These are phyloP conservation scores for Hirtodrosophila alboralis DNA, from an alignment of 2,888 invertebrate genomes.

Conservation along the genomic window DNA sequence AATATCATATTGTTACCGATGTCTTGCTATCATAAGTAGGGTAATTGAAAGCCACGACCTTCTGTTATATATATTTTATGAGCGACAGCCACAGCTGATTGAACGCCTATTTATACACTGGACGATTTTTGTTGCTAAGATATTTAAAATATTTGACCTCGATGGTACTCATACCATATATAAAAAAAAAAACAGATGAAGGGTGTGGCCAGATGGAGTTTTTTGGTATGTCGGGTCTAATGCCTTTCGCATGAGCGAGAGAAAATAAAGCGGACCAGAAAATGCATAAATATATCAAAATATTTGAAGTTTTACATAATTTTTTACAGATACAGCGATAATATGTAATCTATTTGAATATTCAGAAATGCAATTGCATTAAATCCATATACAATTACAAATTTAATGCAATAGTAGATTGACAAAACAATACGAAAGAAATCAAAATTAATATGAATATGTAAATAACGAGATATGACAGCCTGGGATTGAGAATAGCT, in stretches of 20 bases:
- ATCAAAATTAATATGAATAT: neutral
- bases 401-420: neutral
- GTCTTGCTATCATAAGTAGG: slow-evolving; percentile 45
- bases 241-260: neutral
- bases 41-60: slow-evolving; percentile 65
- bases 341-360: too few relatives aligned
- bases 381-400: too few relatives aligned
- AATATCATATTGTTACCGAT: slow-evolving; percentile 35
- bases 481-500: slow-evolving; percentile 1
- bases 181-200: neutral
- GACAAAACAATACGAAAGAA: neutral
- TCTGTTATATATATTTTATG: slow-evolving; percentile 47
- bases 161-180: slow-evolving; percentile 9
- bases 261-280: neutral
- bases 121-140: slow-evolving; percentile 33
- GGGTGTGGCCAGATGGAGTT: slow-evolving; percentile 41
- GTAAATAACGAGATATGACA: neutral
- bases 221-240: slow-evolving; percentile 25
- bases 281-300: neutral
- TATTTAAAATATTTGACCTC: slow-evolving; percentile 49
- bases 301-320: too few relatives aligned
- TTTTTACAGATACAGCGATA: too few relatives aligned
- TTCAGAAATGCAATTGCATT: too few relatives aligned
- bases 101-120: slow-evolving; percentile 46
- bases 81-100: slow-evolving; percentile 62